Evolutionary conservation across 2,888 invertebrate species (phyloP).

Genomic region (Trachelus stipa): DNA sequence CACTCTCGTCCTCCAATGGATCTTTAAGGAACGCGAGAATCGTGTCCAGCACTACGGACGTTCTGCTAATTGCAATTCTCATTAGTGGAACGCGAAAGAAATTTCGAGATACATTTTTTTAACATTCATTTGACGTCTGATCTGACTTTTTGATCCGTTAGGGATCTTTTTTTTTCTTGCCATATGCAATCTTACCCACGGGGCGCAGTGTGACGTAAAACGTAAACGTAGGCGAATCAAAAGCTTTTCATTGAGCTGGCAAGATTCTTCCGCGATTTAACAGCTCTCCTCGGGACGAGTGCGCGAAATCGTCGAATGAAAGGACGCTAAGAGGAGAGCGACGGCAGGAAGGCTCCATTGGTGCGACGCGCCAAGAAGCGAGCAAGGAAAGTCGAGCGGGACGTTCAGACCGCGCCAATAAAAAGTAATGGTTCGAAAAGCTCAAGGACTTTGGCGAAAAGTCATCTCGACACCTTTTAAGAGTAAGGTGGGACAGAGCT

Average conservation of each 20-base stretch:
- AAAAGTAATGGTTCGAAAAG: slow-evolving; percentile 53
- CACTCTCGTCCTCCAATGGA: background rate
- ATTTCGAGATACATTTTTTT: background rate
- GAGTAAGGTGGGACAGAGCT: slow-evolving; percentile 32
- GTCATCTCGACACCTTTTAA: slow-evolving; percentile 60
- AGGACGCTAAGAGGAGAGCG: slow-evolving; percentile 20
- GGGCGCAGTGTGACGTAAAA: background rate
- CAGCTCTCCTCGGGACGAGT: slow-evolving; percentile 17
- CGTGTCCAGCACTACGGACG: background rate
- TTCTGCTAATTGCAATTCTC: background rate
- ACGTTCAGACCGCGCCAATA: slow-evolving; percentile 44
- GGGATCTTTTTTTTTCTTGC: background rate
- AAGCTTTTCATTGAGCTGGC: slow-evolving; percentile 28
- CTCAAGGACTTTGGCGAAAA: slow-evolving; percentile 53
- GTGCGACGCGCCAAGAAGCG: slow-evolving; percentile 1
- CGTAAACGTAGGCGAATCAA: background rate
- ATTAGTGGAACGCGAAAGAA: background rate
- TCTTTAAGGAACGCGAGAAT: background rate
- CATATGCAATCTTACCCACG: too few species aligned
- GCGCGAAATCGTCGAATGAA: slow-evolving; percentile 24
- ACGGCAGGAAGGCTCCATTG: background rate
- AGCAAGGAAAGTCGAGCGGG: slow-evolving; percentile 11
- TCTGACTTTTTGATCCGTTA: background rate
- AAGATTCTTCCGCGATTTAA: slow-evolving; percentile 35
- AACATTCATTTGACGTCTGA: too few species aligned